Conservation (phyloP, 2,797 vertebrate species). For the Bryconaethiops microstoma region DNA sequence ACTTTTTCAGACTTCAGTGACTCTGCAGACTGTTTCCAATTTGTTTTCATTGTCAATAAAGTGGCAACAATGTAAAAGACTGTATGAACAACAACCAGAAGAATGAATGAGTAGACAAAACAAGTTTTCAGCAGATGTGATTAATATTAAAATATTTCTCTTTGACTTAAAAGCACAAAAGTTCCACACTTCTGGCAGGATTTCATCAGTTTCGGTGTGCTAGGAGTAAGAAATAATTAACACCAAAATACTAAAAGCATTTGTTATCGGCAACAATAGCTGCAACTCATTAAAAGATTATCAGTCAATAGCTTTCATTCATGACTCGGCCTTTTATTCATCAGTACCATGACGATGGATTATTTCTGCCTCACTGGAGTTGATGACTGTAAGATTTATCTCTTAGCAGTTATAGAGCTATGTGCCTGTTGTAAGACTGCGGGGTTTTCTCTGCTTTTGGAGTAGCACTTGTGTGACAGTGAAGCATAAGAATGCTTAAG, state of each 20-base stretch:
- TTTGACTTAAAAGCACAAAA: no score
- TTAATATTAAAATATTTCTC: no score
- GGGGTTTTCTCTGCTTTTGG: slow-evolving; percentile 5
- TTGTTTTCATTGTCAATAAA: no score
- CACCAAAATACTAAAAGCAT: not conserved
- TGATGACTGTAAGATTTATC: slow-evolving; percentile 1
- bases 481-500: slow-evolving; percentile 19
- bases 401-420: not conserved
- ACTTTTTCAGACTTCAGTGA: not conserved
- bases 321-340: not conserved
- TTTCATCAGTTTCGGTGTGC: not conserved
- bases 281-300: not conserved
- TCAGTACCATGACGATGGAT: slow-evolving; percentile 6
- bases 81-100: no score
- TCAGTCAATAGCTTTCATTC: not conserved
- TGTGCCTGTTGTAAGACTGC: not conserved
- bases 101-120: no score
- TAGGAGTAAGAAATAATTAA: not conserved
- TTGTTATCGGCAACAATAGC: not conserved
- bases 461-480: slow-evolving; percentile 17
- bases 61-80: no score
- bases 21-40: no score
- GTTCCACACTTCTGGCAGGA: no score
- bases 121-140: no score
- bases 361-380: slow-evolving; percentile 7